Evolutionary conservation across 2,888 invertebrate species (phyloP).

Genomic region (Drosophila rubida): DNA sequence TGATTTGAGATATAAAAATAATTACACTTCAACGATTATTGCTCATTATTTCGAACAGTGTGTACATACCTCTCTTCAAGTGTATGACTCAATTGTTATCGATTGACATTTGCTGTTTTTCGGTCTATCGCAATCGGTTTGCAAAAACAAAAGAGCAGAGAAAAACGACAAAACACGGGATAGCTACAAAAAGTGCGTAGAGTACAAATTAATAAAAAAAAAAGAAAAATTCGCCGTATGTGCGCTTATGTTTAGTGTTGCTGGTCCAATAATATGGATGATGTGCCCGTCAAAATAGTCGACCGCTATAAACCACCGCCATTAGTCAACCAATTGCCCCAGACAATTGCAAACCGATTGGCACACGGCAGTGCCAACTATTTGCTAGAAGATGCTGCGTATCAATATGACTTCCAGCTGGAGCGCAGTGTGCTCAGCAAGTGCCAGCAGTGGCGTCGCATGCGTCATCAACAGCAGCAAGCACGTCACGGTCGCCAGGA

Average conservation of each 20-base stretch:
- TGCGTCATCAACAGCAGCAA: conserved; percentile 88
- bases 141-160: conserved; percentile 69
- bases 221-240: conserved; percentile 60
- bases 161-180: conserved; percentile 40
- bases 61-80: conserved; percentile 25
- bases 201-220: conserved; percentile 39
- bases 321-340: conserved; percentile 87
- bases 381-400: conserved; percentile 85
- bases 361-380: conserved; percentile 85
- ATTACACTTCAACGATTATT: not conserved
- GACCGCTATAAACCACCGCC: conserved; percentile 94
- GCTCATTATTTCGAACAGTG: conserved; percentile 9
- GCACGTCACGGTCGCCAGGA: conserved; percentile 88
- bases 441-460: conserved; percentile 89
- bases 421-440: conserved; percentile 90
- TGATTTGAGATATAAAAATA: not conserved
- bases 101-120: conserved; percentile 31
- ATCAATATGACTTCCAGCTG: conserved; percentile 89
- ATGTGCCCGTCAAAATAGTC: conserved; percentile 94
- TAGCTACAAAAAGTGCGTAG: conserved; percentile 42
- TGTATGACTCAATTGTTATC: conserved; percentile 28
- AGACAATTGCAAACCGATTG: conserved; percentile 86
- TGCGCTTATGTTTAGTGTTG: conserved; percentile 44
- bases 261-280: conserved; percentile 87
- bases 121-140: conserved; percentile 39